phyloP scores from a whole-genome alignment of 2,888 invertebrate species.

The Empis stercorea region DNA sequence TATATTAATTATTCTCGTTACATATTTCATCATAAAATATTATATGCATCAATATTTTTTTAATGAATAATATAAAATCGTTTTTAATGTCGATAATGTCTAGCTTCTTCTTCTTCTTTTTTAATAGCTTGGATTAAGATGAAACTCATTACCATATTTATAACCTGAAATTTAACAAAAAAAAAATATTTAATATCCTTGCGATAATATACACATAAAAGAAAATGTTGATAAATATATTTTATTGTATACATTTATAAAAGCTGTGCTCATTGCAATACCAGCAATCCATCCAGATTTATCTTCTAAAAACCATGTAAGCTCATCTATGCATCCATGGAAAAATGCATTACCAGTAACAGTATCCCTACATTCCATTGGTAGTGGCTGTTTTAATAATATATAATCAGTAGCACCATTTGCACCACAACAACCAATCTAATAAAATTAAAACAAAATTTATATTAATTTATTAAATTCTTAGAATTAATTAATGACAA shows the following conservation, averaged over 20 bases:
- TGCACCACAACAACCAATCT: conserved; percentile 83
- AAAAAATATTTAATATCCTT: conserved; percentile 14
- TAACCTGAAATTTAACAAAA: conserved; percentile 42
- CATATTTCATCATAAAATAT: too few relatives aligned
- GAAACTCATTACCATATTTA: conserved; percentile 56
- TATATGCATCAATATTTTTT: too few relatives aligned
- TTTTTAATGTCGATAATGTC: conserved; percentile 40
- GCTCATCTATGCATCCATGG: conserved; percentile 75
- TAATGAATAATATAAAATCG: too few relatives aligned
- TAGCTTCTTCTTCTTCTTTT: conserved; percentile 55
- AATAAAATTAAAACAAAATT: conserved; percentile 11
- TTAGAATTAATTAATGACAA: too few relatives aligned
- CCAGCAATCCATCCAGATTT: conserved; percentile 75
- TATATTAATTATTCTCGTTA: too few relatives aligned
- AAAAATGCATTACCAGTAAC: conserved; percentile 81
- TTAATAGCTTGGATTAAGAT: conserved; percentile 60
- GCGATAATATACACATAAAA: too few relatives aligned
- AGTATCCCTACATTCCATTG: conserved; percentile 71
- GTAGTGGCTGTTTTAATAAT: conserved; percentile 61
- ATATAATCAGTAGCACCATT: conserved; percentile 75
- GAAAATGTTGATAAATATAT: too few relatives aligned
- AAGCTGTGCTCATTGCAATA: conserved; percentile 59
- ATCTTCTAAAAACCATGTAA: conserved; percentile 78
- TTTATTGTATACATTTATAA: conserved; percentile 73
- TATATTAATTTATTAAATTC: neutral